Base-by-base conservation (phyloP, 2,888 invertebrate genomes). In the Philaethria dido region DNA sequence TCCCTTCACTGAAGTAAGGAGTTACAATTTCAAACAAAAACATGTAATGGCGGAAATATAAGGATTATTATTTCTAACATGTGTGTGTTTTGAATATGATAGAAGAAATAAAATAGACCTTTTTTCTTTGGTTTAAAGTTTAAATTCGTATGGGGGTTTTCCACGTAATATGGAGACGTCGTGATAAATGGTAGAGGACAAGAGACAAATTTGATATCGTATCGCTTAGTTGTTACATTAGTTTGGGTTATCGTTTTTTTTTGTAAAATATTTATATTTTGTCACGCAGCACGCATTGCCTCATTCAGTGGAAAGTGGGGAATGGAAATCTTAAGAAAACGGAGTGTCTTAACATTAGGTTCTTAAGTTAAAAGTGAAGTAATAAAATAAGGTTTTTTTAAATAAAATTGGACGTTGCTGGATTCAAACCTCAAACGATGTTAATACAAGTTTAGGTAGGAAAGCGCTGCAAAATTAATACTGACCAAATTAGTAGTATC, bases 181-280 rank as follows among this genome's bases (percentile, higher is more conserved):
- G 80, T 84, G 84, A 86, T 83, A 85, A 84, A 87, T 85, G 74
- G 77, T 68, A 57, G 69, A 76, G 77, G 78, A 79, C 79, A 79
- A 80, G 82, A 83, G 85, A 86, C 84, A 86, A 86, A 86, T 85
- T 83, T 85, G 79, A 82, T 82, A 80, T 78, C 82, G 77, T 81
- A 81, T 82, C 82, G 77, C 63, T 45, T 60, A 63, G 63, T 36
- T 63, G 52, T 62, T 65, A 54, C 65, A 68, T 66, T 72, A 68
- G 59, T 67, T 55, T 48, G 64, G 61, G 60, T 47, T 61, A 45
- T 66, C 73, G 76, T 79, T 80, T 79, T 81, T 82, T 81, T 84
- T 83, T 80, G 74, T 2, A 39, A 6, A 39, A 39, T 39, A 50
- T 13, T 8, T 50, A 2, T n/a, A 22, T 25, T 25, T 50, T n/a